phyloP scores from a whole-genome alignment of 2,113 vertebrate species.

The Psophia crepitans region DNA sequence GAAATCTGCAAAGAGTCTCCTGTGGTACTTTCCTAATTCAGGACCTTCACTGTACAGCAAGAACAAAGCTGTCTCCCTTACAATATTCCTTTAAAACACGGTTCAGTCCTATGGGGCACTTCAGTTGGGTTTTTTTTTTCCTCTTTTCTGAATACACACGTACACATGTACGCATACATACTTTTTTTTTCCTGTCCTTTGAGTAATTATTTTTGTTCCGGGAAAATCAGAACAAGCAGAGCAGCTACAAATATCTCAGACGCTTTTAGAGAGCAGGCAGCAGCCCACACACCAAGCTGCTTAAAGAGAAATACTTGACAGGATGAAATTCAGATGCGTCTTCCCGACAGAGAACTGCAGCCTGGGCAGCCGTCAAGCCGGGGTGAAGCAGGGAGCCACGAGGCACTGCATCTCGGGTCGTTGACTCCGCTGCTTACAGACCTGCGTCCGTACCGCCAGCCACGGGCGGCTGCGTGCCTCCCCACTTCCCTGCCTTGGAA shows the following conservation, averaged over 20 bases:
- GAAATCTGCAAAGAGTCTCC: not conserved
- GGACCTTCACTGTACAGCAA: not conserved
- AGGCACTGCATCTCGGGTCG: conserved; percentile 1
- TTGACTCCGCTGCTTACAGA: conserved; percentile 1
- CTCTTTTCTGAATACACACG: not conserved
- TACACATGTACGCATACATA: not conserved
- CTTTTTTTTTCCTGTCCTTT: not conserved
- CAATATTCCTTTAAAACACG: not conserved
- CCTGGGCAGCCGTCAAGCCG: not conserved
- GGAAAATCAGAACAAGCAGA: conserved; percentile 44
- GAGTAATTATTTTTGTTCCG: conserved; percentile 55
- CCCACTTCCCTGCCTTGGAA: conserved; percentile 25
- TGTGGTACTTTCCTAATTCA: not conserved
- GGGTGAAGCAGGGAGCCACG: conserved; percentile 12
- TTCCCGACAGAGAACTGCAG: conserved; percentile 5
- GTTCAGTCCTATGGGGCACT: not conserved
- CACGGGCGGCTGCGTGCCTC: not conserved
- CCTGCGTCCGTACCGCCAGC: not conserved
- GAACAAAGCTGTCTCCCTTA: not conserved
- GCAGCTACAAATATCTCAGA: conserved; percentile 48
- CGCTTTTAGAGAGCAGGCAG: conserved; percentile 65
- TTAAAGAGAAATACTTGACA: conserved; percentile 13
- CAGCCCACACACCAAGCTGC: conserved; percentile 49
- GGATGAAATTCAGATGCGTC: conserved; percentile 53
- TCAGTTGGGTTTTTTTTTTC: not conserved